A percentile compares a stretch with the other conserved stretches of the same genome.
Evolutionary conservation across 2,113 vertebrate genomes (phyloP).

Genomic region (Hassar affinis): DNA sequence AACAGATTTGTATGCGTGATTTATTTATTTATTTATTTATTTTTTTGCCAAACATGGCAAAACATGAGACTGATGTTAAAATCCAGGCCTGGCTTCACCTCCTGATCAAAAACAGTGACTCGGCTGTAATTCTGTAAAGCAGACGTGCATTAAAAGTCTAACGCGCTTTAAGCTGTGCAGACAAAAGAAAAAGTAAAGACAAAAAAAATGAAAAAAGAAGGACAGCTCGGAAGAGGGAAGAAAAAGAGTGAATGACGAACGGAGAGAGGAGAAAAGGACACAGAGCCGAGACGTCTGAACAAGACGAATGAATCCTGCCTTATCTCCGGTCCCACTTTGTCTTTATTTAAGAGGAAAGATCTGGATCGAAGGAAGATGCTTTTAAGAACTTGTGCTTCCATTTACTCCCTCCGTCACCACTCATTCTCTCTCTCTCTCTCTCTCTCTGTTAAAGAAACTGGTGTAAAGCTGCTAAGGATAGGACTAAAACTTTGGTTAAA

Average conservation of each 20-base stretch:
- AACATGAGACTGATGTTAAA: background rate
- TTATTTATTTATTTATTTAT: background rate
- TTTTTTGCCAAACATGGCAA: background rate
- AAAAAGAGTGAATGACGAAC: background rate
- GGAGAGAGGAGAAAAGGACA: conserved; percentile 11
- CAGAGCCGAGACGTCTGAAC: background rate
- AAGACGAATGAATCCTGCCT: conserved; percentile 21
- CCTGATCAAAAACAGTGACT: background rate
- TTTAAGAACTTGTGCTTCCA: conserved; percentile 19
- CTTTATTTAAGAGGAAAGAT: conserved; percentile 29
- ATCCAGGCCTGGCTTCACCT: background rate
- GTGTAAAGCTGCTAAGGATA: background rate
- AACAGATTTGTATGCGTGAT: background rate
- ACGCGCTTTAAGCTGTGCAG: background rate
- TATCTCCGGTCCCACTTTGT: conserved; percentile 17
- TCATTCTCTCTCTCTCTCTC: background rate
- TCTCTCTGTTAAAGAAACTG: background rate
- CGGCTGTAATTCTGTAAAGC: background rate
- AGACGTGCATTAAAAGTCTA: background rate
- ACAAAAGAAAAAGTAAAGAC: background rate
- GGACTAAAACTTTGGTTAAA: background rate
- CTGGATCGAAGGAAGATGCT: conserved; percentile 23
- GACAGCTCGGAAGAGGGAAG: background rate
- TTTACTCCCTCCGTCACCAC: background rate
- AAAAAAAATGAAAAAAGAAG: background rate